Conservation (phyloP, 2,797 vertebrate genomes). For the Micropoecilia bifurca region DNA sequence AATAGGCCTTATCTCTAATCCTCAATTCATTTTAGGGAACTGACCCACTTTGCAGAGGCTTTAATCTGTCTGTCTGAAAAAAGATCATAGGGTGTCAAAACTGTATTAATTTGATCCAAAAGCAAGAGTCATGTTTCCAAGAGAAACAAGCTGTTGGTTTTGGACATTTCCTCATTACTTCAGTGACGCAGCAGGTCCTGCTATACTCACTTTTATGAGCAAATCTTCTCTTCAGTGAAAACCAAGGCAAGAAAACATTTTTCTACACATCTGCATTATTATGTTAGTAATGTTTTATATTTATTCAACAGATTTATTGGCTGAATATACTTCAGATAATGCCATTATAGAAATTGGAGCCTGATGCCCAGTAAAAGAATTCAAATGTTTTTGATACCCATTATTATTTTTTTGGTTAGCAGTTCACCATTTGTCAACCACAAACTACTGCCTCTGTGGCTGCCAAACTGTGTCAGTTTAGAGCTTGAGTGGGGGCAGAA, state of each 20-base stretch:
- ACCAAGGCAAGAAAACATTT: not conserved
- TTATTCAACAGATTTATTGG: not conserved
- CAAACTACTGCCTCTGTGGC: not conserved
- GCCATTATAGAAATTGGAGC: not conserved
- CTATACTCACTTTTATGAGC: constrained; percentile 37
- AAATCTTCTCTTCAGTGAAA: not conserved
- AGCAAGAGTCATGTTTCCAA: constrained; percentile 22
- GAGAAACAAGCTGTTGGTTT: constrained; percentile 43
- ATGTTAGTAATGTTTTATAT: not conserved
- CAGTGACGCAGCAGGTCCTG: constrained; percentile 39
- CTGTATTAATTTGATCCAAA: not conserved
- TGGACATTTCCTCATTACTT: constrained; percentile 39
- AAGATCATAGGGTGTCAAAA: constrained; percentile 2
- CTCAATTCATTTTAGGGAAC: constrained; percentile 57
- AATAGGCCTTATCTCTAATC: constrained; percentile 67
- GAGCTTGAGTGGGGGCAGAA: constrained; percentile 8
- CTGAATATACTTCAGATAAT: not conserved
- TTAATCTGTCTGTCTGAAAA: constrained; percentile 41
- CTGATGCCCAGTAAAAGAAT: not conserved
- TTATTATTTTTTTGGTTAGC: not conserved
- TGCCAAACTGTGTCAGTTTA: constrained; percentile 16
- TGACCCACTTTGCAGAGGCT: constrained; percentile 58
- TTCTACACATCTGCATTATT: not conserved
- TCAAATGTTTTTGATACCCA: not conserved
- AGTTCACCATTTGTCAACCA: not conserved